Conservation (phyloP, 2,113 vertebrate species). For the Andinoacara biseriatus region DNA sequence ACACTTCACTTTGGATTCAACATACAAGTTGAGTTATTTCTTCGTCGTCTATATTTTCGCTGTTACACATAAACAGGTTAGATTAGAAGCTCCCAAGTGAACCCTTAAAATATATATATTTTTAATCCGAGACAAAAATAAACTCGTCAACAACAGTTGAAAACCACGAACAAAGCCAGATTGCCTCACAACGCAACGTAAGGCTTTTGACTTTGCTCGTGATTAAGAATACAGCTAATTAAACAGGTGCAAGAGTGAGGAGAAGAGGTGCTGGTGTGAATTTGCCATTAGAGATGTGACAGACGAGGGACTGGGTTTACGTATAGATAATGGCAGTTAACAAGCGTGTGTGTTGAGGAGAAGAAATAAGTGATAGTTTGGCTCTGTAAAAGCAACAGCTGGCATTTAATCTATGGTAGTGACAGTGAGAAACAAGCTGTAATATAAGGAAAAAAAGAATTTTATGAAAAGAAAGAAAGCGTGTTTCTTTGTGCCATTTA, state of each 20-base stretch:
- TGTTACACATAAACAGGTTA: background rate
- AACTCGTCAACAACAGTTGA: constrained; percentile 5
- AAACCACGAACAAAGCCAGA: background rate
- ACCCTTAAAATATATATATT: background rate
- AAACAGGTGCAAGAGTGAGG: constrained; percentile 10
- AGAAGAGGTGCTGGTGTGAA: constrained; percentile 1
- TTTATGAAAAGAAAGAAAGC: background rate
- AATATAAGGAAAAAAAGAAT: background rate
- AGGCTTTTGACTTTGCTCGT: background rate
- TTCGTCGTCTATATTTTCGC: background rate
- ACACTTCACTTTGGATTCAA: background rate
- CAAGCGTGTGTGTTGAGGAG: constrained; percentile 3
- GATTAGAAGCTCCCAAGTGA: no score
- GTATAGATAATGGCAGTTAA: constrained; percentile 26
- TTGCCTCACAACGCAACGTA: background rate
- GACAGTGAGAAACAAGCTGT: constrained; percentile 25
- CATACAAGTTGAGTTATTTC: background rate
- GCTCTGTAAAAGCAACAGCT: constrained; percentile 28
- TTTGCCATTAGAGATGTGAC: background rate
- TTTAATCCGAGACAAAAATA: background rate
- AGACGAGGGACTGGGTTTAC: constrained; percentile 15
- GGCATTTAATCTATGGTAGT: constrained; percentile 18
- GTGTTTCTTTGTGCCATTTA: background rate
- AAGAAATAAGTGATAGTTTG: background rate
- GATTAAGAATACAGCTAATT: constrained; percentile 20